Evolutionary conservation across 2,888 invertebrate genomes (phyloP).

Genomic region (Petrolisthes cinctipes): DNA sequence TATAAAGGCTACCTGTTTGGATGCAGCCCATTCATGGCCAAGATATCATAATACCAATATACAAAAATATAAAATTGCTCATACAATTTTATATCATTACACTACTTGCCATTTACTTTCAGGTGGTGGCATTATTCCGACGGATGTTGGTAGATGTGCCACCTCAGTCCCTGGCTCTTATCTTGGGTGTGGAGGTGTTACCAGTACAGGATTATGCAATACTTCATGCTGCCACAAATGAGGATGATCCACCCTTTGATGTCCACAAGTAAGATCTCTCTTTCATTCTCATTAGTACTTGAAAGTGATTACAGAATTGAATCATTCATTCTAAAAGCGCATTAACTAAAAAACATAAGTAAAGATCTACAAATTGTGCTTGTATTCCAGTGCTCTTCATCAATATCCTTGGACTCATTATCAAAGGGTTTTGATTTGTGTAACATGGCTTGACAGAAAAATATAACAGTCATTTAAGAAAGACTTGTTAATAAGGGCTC

Average conservation of each 20-base stretch:
- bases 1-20: too few relatives aligned
- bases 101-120: constrained; percentile 39
- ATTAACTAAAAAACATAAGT: too few relatives aligned
- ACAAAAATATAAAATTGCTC: not conserved
- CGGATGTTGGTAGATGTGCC: constrained; percentile 91
- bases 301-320: too few relatives aligned
- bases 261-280: constrained; percentile 71
- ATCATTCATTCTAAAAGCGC: too few relatives aligned
- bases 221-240: constrained; percentile 73
- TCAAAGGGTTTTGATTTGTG: too few relatives aligned
- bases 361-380: too few relatives aligned
- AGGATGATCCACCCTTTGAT: constrained; percentile 72
- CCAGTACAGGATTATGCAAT: constrained; percentile 84
- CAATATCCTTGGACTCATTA: too few relatives aligned
- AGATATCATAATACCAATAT: not conserved
- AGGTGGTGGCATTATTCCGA: constrained; percentile 86
- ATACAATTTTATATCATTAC: not conserved
- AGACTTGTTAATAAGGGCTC: not conserved
- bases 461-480: too few relatives aligned
- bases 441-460: too few relatives aligned
- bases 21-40: too few relatives aligned
- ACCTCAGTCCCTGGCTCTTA: constrained; percentile 84
- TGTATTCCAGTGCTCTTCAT: too few relatives aligned
- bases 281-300: too few relatives aligned
- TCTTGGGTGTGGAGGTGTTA: constrained; percentile 79